phyloP scores from a whole-genome alignment of 2,797 vertebrate species.

The Mionectes olivaceus region DNA sequence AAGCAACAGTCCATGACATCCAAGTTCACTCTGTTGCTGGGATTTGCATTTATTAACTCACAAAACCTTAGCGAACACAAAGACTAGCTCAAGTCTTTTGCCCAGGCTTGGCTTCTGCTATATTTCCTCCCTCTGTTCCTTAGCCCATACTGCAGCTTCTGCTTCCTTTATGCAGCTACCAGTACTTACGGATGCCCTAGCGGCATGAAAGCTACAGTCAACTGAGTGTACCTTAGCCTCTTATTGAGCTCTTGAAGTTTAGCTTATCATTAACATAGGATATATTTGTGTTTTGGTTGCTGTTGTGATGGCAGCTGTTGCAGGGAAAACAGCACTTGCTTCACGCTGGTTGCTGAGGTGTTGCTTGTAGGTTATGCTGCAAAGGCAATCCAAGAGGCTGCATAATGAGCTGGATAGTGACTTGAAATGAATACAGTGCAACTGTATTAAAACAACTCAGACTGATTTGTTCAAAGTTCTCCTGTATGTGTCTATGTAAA shows the following conservation, averaged over 20 bases:
- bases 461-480: not conserved
- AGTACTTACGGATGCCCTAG: not conserved
- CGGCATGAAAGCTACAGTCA: not conserved
- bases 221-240: not conserved
- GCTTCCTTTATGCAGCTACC: not conserved
- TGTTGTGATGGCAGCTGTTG: not conserved
- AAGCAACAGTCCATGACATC: not conserved
- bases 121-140: not conserved
- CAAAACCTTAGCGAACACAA: not conserved
- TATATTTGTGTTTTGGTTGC: not conserved
- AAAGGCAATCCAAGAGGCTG: not conserved
- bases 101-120: not conserved
- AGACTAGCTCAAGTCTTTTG: not conserved
- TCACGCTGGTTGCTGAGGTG: not conserved
- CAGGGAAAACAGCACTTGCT: not conserved
- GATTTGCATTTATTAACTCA: conserved; percentile 30
- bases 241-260: not conserved
- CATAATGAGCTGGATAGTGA: not conserved
- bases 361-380: not conserved
- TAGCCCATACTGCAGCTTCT: not conserved
- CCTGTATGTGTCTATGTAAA: not conserved
- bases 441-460: not conserved
- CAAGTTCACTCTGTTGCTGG: not conserved
- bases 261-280: rapidly evolving
- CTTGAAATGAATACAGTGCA: not conserved